phyloP scores from a whole-genome alignment of 2,797 vertebrate genomes.

The Echiichthys vipera region DNA sequence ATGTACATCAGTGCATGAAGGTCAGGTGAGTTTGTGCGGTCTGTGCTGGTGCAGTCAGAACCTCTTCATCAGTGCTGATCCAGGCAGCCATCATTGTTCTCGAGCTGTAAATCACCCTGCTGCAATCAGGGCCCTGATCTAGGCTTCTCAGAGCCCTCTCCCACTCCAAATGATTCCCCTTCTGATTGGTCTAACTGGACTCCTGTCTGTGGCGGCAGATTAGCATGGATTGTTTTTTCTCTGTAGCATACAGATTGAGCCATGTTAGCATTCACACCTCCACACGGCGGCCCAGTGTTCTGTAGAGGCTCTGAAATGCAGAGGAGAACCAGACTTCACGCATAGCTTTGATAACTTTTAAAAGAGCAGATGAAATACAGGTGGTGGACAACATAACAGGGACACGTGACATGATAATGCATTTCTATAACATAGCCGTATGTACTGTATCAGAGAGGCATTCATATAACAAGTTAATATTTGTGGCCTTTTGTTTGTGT shows the following conservation, averaged over 20 bases:
- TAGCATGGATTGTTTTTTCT: slow-evolving; percentile 87
- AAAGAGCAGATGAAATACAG: background rate
- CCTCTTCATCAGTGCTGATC: slow-evolving; percentile 79
- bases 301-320: slow-evolving; percentile 35
- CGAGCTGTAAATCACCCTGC: slow-evolving; percentile 83
- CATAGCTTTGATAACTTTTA: slow-evolving; percentile 40
- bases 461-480: background rate
- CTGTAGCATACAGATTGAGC: slow-evolving; percentile 81
- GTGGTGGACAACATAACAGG: slow-evolving; percentile 10
- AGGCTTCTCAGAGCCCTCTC: slow-evolving; percentile 75
- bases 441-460: background rate
- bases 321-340: slow-evolving; percentile 27
- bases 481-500: slow-evolving; percentile 5
- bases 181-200: slow-evolving; percentile 88
- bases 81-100: slow-evolving; percentile 82
- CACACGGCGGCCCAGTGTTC: slow-evolving; percentile 20
- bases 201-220: slow-evolving; percentile 83
- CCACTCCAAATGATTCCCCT: slow-evolving; percentile 85
- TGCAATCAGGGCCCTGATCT: slow-evolving; percentile 85
- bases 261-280: slow-evolving; percentile 79
- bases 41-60: slow-evolving; percentile 56
- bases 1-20: slow-evolving; percentile 53
- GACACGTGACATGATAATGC: background rate
- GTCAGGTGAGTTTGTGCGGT: slow-evolving; percentile 73
- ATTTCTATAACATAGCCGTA: background rate